A percentile compares a stretch with the other conserved stretches of the same genome.
Conservation (phyloP, 2,797 vertebrate species). For the Poeciliopsis presidionis region DNA sequence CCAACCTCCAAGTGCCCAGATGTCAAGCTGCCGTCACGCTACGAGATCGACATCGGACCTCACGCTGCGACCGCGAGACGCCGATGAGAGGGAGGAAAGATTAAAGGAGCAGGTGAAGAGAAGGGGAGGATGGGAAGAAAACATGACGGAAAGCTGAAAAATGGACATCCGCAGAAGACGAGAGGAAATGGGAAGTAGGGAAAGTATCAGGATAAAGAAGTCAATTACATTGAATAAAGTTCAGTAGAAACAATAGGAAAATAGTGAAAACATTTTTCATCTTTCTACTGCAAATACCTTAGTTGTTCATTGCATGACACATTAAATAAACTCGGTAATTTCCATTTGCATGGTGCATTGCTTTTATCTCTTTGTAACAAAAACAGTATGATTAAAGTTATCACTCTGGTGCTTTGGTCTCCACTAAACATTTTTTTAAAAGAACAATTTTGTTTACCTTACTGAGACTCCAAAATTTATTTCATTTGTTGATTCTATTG, state of each 20-base stretch:
- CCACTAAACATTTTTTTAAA: too few species aligned
- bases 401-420: too few species aligned
- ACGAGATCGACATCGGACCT: constrained; percentile 36
- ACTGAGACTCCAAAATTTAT: too few species aligned
- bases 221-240: neutral
- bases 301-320: too few species aligned
- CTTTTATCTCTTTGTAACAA: too few species aligned
- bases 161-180: neutral
- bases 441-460: too few species aligned
- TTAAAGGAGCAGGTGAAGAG: constrained; percentile 22
- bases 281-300: neutral
- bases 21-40: constrained; percentile 42
- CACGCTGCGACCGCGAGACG: constrained; percentile 23
- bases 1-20: constrained; percentile 55
- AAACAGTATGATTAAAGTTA: too few species aligned
- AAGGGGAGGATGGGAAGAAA: neutral
- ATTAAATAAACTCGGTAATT: too few species aligned
- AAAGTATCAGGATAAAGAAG: neutral
- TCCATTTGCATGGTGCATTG: too few species aligned
- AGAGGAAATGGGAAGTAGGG: neutral
- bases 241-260: neutral
- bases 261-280: neutral
- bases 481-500: too few species aligned
- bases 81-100: constrained; percentile 4
- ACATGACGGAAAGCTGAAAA: neutral